phyloP scores from a whole-genome alignment of 2,797 vertebrate genomes.

The Sphenodon punctatus region DNA sequence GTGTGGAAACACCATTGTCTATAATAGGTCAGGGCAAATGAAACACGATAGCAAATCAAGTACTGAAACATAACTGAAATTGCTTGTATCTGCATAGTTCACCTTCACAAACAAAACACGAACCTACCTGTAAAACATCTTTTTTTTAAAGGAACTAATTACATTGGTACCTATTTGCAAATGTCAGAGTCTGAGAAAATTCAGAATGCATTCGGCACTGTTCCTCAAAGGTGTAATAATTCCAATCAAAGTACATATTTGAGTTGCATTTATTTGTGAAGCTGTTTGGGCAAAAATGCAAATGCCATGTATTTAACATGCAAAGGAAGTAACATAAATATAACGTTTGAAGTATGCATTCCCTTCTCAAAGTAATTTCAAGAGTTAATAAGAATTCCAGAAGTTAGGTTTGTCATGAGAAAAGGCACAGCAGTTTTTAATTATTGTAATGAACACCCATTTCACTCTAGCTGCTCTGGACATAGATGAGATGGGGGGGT shows the following conservation, averaged over 20 bases:
- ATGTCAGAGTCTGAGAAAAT: not conserved
- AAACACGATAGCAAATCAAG: no score
- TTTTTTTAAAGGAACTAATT: slow-evolving; percentile 9
- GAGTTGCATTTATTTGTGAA: slow-evolving; percentile 56
- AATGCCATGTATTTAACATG: slow-evolving; percentile 71
- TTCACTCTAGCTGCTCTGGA: slow-evolving; percentile 46
- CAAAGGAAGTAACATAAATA: slow-evolving; percentile 71
- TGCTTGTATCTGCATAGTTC: not conserved
- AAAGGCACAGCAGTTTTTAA: slow-evolving; percentile 58
- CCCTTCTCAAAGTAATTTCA: slow-evolving; percentile 62
- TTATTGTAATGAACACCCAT: slow-evolving; percentile 57
- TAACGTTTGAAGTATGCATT: slow-evolving; percentile 64
- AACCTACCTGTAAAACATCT: not conserved
- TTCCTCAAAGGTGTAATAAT: slow-evolving; percentile 51
- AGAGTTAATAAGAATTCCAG: slow-evolving; percentile 52
- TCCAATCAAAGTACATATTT: slow-evolving; percentile 58
- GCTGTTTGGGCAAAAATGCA: slow-evolving; percentile 65
- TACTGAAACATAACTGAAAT: not conserved
- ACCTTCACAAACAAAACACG: not conserved
- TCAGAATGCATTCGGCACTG: slow-evolving; percentile 38
- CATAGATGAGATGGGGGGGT: no score
- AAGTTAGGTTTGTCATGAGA: slow-evolving; percentile 55
- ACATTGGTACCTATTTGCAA: slow-evolving; percentile 5
- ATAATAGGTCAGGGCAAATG: not conserved
- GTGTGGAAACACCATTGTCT: no score